Evolutionary conservation across 2,797 vertebrate species (phyloP), one percentile per base, ranked within the genome.

Genomic region (Coracias cyanogaster): DNA sequence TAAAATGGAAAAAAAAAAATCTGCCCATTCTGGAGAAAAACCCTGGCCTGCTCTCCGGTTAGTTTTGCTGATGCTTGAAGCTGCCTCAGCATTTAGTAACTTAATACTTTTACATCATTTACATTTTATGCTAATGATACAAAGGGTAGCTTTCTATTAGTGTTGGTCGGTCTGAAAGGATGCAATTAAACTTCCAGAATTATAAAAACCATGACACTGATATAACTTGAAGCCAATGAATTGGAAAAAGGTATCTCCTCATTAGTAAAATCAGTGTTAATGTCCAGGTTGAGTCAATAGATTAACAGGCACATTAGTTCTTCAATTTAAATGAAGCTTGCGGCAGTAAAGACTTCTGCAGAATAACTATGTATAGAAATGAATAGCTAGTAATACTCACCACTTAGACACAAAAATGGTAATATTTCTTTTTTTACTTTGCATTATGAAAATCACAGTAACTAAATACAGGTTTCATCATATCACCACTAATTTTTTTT

Each of bases 21-120:
- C 66, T 89, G 49, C 55, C 37, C 52, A n/a, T 90, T 95, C 64
- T 91, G 67, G 61, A 96, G 58, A 93, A 83, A 86, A 83, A 22
- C 3, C 11, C 15, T 1, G 2, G 39, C 62, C 45, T 33, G 86
- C 60, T 80, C 70, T 84, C 29, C 18, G 15, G 46, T 82, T 85
- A 81, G 51, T 90, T 97, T 89, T 95, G 86, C 83, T 94, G 87
- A 93, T 85, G 54, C 61, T 83, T 29, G 29, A 88, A 96, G 64
- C 61, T 89, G 80, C 51, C 54, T 92, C 94, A 86, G 85, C 87
- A 93, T 89, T 94, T 57, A 83, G 72, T 86, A 94, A 95, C 51
- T 41, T 65, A 82, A 81, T 77, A 78, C 14, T 93, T 92, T 25
- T 37, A 66, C 46, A 93, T 85, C 5, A 61, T 70, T 89, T 95